Evolutionary conservation across 2,888 invertebrate genomes (phyloP).

Genomic region (Chrysotoxum bicinctum): DNA sequence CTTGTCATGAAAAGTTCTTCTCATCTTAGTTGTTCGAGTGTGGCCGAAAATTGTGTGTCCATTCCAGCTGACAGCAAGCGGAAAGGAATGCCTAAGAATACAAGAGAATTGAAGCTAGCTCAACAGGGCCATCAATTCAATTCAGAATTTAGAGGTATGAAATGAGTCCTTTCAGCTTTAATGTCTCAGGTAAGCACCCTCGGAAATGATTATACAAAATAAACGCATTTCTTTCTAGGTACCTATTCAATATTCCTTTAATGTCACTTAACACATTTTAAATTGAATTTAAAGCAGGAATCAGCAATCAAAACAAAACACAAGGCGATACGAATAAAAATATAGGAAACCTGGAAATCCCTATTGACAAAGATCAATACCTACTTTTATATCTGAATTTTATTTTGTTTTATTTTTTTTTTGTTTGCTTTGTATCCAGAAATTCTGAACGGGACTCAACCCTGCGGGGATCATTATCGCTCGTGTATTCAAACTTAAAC

Average conservation of each 20-base stretch:
- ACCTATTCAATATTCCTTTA: not conserved
- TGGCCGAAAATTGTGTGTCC: too few relatives aligned
- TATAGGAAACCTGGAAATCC: constrained; percentile 46
- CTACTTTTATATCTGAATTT: constrained; percentile 16
- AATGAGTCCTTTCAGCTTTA: too few relatives aligned
- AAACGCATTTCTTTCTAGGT: too few relatives aligned
- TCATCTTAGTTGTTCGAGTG: too few relatives aligned
- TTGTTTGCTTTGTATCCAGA: constrained; percentile 36
- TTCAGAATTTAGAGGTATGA: too few relatives aligned
- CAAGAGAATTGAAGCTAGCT: too few relatives aligned
- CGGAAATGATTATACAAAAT: too few relatives aligned
- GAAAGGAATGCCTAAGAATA: too few relatives aligned
- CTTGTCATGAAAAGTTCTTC: too few relatives aligned
- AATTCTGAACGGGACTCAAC: constrained; percentile 33
- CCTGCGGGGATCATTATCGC: constrained; percentile 63
- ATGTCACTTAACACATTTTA: constrained; percentile 24
- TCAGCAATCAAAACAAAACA: constrained; percentile 12
- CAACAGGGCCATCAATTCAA: too few relatives aligned
- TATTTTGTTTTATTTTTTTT: not conserved
- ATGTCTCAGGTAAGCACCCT: too few relatives aligned
- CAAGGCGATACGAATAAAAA: not conserved
- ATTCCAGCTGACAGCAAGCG: too few relatives aligned
- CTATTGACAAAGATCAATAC: constrained; percentile 60
- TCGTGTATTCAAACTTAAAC: constrained; percentile 57
- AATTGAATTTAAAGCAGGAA: constrained; percentile 49